Evolutionary conservation across 2,113 vertebrate genomes (phyloP), one percentile per base, ranked within the genome.

Genomic region (Trinectes maculatus): DNA sequence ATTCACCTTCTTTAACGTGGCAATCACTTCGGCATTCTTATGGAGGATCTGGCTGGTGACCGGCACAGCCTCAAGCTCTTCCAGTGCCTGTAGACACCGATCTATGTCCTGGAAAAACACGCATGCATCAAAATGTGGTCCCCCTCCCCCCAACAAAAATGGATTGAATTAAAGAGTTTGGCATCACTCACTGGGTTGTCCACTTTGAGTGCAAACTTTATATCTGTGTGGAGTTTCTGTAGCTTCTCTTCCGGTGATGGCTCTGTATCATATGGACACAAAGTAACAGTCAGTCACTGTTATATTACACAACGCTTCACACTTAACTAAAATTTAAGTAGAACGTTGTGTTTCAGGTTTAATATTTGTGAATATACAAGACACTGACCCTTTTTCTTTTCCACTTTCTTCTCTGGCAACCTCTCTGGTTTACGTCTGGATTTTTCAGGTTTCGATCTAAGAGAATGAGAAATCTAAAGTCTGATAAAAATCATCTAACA

Each of bases 41-140:
- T 99, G 98, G 13, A 99, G 94, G 75, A 97, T 96, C 71, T 98
- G 96, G 24, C 95, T 97, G 25, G 96, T 98, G 85, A 99, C 96
- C 31, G 96, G 96, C 18, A 99, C 91, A 0, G 91, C 92, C 19
- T 94, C 94, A 5, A 99, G 92, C 80, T 98, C 96, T 48, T 94
- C 95, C 1, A 99, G 90, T 0, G 96, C 96, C 5, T 90, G 93
- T 79, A 99, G 90, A 84, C 98, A 99, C 47, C 95, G 89, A 64
- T 97, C 94, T 57, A 99, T 95, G 56, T 99, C 97, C 98, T 99
- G 55, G 16, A 36, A 16, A 47, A 10, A 53, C 36, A 33, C 15
- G 48, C 34, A 31, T 2, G 24, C 4, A 48, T 1, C 47, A 3
- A 0, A 0, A 29, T 36, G 19, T 0, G 70, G 29, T 77, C 74